Percentiles rank a stretch among this genome's conserved stretches.
phyloP scores from a whole-genome alignment of 2,113 vertebrate genomes.

The Nibea albiflora region DNA sequence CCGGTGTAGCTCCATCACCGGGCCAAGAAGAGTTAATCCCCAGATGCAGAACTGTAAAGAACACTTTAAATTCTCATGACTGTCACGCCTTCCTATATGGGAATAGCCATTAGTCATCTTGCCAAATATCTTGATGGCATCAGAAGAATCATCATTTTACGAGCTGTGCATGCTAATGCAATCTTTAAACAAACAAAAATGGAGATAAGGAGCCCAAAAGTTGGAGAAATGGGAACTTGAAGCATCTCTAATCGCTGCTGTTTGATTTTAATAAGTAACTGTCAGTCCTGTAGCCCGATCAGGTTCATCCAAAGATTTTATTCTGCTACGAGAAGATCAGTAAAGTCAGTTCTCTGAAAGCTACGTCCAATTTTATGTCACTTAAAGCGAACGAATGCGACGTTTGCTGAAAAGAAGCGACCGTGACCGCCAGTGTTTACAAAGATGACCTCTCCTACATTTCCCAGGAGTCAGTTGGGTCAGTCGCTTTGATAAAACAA shows the following conservation, averaged over 20 bases:
- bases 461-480: background rate
- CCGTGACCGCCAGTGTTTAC: background rate
- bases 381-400: too few species aligned
- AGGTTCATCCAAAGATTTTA: background rate
- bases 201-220: background rate
- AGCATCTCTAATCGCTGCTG: background rate
- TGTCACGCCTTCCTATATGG: conserved; percentile 3
- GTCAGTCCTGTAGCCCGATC: background rate
- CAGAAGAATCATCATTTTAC: conserved; percentile 25
- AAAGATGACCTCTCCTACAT: background rate
- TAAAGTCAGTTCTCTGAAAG: too few species aligned
- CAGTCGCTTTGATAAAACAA: background rate
- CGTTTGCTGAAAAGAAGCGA: too few species aligned
- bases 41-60: conserved; percentile 34
- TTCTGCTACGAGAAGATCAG: background rate
- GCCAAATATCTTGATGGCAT: conserved; percentile 51
- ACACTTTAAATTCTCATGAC: conserved; percentile 21
- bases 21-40: conserved; percentile 54
- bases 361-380: too few species aligned
- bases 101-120: conserved; percentile 36
- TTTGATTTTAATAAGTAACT: background rate
- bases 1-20: conserved; percentile 21
- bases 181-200: background rate
- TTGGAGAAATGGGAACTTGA: background rate
- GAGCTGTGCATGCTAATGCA: background rate